Base-by-base conservation (phyloP, 2,888 invertebrate genomes). In the Athalia cordata region DNA sequence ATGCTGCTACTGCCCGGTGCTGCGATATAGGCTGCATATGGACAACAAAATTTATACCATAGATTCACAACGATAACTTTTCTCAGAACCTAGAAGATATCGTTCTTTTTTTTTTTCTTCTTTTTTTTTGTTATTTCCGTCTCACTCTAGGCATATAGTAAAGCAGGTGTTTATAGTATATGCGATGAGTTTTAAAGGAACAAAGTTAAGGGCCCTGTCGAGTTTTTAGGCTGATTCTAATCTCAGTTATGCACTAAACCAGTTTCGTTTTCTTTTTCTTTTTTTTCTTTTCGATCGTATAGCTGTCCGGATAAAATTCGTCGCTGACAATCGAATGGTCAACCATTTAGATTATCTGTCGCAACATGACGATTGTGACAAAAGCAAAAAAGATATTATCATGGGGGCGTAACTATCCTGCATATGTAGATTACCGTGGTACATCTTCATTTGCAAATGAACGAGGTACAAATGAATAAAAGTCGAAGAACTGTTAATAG, bases 171-270 rank as follows among this genome's bases (percentile, higher is more conserved):
- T 72, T 72, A 59, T 52, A 29, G 29, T 29, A 49, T 43, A 52
- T n/a, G 75, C 62, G 62, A 75, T 64, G 50, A 62, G 50, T 75
- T 75, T 64, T 62, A 61, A 50, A 62, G 62, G 62, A 49, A 62
- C 52, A 75, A 75, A 62, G 29, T 29, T 50, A 49, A 9, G 15
- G 29, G 8, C 75, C 75, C n/a, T 29, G 62, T 65, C 49, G 50
- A 64, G 15, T 75, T 75, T 75, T 75, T 64, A 62, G 75, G 62
- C 29, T 75, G 75, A 75, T 75, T 29, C 52, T 52, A 62, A 75
- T 75, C 75, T 75, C 64, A 50, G 15, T 64, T 75, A 49, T 29
- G 62, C 50, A 29, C 75, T 49, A 29, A 75, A 64, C 75, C 50
- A 72, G 75, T 61, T 75, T 62, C 50, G 15, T 62, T 50, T 50